These are phyloP conservation scores for Plusia festucae DNA, from an alignment of 2,888 invertebrate species.

Conservation along the genomic window DNA sequence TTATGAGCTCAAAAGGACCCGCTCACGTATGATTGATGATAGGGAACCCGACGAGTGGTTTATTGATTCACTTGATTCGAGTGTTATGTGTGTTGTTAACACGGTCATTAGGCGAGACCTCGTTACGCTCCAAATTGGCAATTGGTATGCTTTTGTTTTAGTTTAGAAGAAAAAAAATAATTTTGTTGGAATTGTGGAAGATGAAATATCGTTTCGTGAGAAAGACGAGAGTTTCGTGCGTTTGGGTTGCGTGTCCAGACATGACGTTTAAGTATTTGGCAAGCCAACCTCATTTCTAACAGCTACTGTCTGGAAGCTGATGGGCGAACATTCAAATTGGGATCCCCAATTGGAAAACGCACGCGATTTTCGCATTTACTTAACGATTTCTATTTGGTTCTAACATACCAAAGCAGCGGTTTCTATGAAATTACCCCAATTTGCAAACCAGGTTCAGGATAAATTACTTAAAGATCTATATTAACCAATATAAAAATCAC, in stretches of 20 bases:
- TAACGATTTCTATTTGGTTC: constrained; percentile 29
- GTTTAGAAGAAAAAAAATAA: constrained; percentile 14
- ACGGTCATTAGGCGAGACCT: constrained; percentile 57
- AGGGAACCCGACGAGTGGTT: constrained; percentile 69
- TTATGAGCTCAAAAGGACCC: constrained; percentile 76
- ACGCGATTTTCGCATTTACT: constrained; percentile 68
- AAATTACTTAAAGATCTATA: too few relatives aligned
- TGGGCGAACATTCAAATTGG: constrained; percentile 69
- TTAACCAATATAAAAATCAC: too few relatives aligned
- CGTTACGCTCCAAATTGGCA: constrained; percentile 38
- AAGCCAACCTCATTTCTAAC: constrained; percentile 74
- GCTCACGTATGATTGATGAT: constrained; percentile 74
- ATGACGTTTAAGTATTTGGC: constrained; percentile 70
- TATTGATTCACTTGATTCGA: constrained; percentile 80
- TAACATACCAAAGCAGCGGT: constrained; percentile 16
- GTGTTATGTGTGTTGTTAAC: constrained; percentile 67
- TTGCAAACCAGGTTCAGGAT: constrained; percentile 19
- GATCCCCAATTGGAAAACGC: constrained; percentile 68
- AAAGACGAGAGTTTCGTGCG: constrained; percentile 64
- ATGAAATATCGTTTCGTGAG: constrained; percentile 53
- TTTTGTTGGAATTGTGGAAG: constrained; percentile 31
- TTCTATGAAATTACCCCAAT: constrained; percentile 35
- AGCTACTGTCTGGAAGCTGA: constrained; percentile 83
- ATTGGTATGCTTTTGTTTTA: constrained; percentile 27
- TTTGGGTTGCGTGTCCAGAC: constrained; percentile 73